Evolutionary conservation across 2,888 invertebrate genomes (phyloP), one percentile per base, ranked within the genome.

Genomic region (Bombylius discolor): DNA sequence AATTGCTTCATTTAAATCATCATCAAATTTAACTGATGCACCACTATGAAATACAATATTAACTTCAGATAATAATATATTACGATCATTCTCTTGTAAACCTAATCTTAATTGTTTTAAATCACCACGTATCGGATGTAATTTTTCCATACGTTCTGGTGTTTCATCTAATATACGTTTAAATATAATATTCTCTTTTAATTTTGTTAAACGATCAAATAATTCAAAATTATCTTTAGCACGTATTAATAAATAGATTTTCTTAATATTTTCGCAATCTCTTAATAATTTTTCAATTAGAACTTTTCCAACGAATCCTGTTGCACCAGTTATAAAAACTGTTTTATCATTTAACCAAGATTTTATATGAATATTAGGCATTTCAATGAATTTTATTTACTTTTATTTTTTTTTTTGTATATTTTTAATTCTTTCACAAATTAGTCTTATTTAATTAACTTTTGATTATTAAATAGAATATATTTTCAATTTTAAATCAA

Each of bases 11-110:
- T 71, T 69, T 45, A 80, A 66, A 6, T 71, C 70, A 61, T 78
- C 78, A 63, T 79, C 77, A 64, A 79, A 79, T 59, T 73, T 67
- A 44, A 80, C 74, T 6, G 78, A 77, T 9, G 79, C 79, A 13
- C 79, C 79, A 60, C 76, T 75, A 65, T 80, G 79, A 63, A 80
- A 75, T 11, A 80, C 75, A 50, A 79, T 65, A 52, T 74, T 62
- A 13, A 77, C 70, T 34, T 61, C 55, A n/a, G 53, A 46, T 11
- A 44, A 50, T 12, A 63, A 46, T 11, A 36, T 5, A 6, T 48
- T 42, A 23, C 45, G 33, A 57, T 62, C 58, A 14, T 55, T 48
- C 11, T 52, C 49, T 44, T 39, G 56, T 44, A 60, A 31, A 12
- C 47, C 57, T 23, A 60, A 44, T 5, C 46, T 46, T 9, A 34